These are phyloP conservation scores for Moxostoma hubbsi DNA, from an alignment of 2,797 vertebrate genomes.

Conservation along the genomic window DNA sequence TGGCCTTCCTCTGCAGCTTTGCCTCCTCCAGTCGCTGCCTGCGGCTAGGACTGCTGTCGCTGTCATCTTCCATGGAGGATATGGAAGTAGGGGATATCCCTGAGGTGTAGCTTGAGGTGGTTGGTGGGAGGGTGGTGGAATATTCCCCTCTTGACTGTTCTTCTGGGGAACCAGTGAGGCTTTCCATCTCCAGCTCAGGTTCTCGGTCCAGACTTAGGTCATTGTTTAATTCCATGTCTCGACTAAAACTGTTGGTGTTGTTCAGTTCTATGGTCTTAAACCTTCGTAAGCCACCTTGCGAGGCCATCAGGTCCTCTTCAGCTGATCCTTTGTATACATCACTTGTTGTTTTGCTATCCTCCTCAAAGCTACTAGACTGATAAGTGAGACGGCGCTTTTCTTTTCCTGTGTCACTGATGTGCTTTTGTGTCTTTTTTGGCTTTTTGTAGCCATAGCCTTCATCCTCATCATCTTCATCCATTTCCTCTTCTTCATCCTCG, in stretches of 20 bases:
- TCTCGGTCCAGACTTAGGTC: conserved; percentile 91
- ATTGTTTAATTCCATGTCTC: conserved; percentile 87
- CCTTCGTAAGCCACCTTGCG: conserved; percentile 92
- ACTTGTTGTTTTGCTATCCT: conserved; percentile 84
- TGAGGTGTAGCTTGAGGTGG: conserved; percentile 93
- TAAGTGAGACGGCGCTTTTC: conserved; percentile 89
- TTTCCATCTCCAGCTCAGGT: conserved; percentile 99
- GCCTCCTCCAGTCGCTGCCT: conserved; percentile 94
- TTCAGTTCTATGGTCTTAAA: conserved; percentile 99
- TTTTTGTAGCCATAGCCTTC: conserved; percentile 82
- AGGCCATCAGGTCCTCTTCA: conserved; percentile 85
- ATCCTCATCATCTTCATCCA: conserved; percentile 76
- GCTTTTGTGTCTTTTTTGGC: conserved; percentile 84
- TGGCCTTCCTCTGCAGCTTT: conserved; percentile 97
- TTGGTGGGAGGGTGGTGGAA: conserved; percentile 94
- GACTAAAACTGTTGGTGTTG: conserved; percentile 89
- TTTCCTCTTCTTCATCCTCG: conserved; percentile 74
- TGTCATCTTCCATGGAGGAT: conserved; percentile 98
- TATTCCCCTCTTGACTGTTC: conserved; percentile 95
- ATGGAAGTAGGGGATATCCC: conserved; percentile 97
- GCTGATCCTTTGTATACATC: conserved; percentile 78
- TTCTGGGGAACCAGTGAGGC: conserved; percentile 94
- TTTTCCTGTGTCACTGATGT: conserved; percentile 83
- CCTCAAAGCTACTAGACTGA: conserved; percentile 86
- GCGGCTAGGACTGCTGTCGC: conserved; percentile 97